These are phyloP conservation scores for Pterophyllum scalare DNA, from an alignment of 2,113 vertebrate genomes.

Conservation along the genomic window DNA sequence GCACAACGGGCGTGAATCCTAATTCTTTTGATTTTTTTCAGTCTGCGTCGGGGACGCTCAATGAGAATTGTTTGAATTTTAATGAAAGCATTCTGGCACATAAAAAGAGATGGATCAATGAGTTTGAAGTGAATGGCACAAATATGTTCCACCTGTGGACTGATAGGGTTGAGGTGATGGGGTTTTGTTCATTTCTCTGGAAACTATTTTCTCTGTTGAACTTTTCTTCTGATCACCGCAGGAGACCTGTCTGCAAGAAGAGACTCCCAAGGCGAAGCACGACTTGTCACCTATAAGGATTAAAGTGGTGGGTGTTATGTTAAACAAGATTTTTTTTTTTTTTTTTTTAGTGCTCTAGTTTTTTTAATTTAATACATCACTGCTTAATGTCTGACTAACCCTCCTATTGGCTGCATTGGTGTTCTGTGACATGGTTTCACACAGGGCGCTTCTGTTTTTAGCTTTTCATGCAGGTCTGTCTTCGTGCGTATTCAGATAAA, in stretches of 20 bases:
- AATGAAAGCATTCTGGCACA: constrained; percentile 18
- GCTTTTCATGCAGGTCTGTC: constrained; percentile 12
- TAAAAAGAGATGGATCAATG: constrained; percentile 5
- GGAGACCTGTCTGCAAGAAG: constrained; percentile 82
- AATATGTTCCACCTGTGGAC: background rate
- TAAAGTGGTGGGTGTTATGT: constrained; percentile 75
- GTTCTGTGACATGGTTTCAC: constrained; percentile 16
- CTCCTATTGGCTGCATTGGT: constrained; percentile 34
- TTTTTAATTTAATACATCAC: background rate
- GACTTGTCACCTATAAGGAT: constrained; percentile 82
- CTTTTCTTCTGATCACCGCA: constrained; percentile 39
- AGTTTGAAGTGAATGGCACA: background rate
- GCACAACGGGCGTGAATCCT: background rate
- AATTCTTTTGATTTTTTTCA: constrained; percentile 31
- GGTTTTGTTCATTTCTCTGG: background rate
- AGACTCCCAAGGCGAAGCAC: constrained; percentile 68
- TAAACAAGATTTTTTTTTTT: constrained; percentile 20
- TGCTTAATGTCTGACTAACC: constrained; percentile 26
- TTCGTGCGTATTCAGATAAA: constrained; percentile 9
- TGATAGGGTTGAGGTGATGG: background rate
- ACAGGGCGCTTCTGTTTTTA: constrained; percentile 43
- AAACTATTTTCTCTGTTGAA: constrained; percentile 15
- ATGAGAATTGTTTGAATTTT: constrained; percentile 6
- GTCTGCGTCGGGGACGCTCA: background rate
- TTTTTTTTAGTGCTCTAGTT: constrained; percentile 16